Percentiles rank a stretch among this genome's conserved stretches.
These are phyloP conservation scores for Sandelia bainsii DNA, from an alignment of 2,797 vertebrate species.

Conservation along the genomic window DNA sequence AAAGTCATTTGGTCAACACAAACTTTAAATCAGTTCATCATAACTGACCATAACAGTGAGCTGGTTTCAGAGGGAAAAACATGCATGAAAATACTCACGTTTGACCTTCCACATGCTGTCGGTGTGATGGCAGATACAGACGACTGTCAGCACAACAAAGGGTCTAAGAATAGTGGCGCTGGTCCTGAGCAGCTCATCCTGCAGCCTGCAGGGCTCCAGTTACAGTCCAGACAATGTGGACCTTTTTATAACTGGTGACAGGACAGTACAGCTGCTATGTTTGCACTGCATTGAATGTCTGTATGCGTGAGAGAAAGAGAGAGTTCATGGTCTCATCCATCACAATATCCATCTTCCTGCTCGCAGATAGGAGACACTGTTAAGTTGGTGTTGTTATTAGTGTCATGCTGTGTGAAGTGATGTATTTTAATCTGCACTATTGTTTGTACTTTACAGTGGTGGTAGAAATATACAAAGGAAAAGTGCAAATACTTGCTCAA, in stretches of 20 bases:
- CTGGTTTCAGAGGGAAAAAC: constrained; percentile 3
- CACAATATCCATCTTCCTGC: no score
- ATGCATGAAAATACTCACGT: constrained; percentile 75
- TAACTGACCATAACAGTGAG: not conserved
- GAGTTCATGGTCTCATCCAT: not conserved
- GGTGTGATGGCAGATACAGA: not conserved
- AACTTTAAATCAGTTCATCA: fast-evolving
- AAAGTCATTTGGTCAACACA: not conserved
- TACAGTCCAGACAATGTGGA: constrained; percentile 49
- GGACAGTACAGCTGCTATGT: not conserved
- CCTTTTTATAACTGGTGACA: constrained; percentile 50
- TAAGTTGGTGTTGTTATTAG: no score
- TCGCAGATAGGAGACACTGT: no score
- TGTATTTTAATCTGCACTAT: no score
- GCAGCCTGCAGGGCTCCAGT: constrained; percentile 52
- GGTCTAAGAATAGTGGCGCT: constrained; percentile 47
- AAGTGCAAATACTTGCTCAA: no score
- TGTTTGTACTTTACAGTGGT: no score
- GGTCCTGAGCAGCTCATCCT: constrained; percentile 19
- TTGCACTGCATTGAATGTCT: no score
- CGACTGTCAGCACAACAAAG: constrained; percentile 34
- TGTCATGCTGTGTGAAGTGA: no score
- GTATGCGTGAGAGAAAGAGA: no score
- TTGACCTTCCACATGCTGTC: constrained; percentile 79
- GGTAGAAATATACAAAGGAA: no score